Evolutionary conservation across 2,888 invertebrate genomes (phyloP), one percentile per base, ranked within the genome.

Genomic region (Diaperis boleti): DNA sequence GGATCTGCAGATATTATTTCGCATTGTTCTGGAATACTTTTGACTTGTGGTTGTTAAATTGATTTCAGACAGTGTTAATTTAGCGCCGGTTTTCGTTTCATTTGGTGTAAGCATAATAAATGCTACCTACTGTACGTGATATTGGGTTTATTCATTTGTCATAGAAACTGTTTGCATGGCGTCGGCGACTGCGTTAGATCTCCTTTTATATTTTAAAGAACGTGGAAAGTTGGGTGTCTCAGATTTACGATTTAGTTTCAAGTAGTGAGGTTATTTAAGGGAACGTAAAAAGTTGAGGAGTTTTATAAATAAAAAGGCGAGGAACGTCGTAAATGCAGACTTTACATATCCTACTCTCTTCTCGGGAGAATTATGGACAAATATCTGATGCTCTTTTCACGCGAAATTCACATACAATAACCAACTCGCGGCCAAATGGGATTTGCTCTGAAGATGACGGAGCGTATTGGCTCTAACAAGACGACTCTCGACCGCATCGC

Each of bases 291-390:
- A 55, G 13, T 17, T 55, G 39, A 35, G 22, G 35, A 55, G 42
- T 29, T 55, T 55, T 42, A 26, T 33, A 29, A 55, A 55, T 42
- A 55, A 55, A 55, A 33, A 11, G 20, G 29, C 22, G 41, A 14
- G 10, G 14, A 41, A 42, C 42, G 31, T 55, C 55, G 42, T 55
- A 55, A 55, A 55, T 55, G 15, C 31, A 37, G 42, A 17, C 42
- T 42, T 55, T 42, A 55, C 55, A 55, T 55, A 55, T 55, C 31
- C 55, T 55, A 17, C 26, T 42, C 42, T 55, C 42, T 18, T 55
- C 55, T 55, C 55, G 20, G 20, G 55, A 55, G 55, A 55, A 41
- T 55, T 42, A 55, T 55, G 55, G 55, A 42, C 55, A 55, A 55
- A 55, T 55, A 55, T 42, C 55, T 20, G 55, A 15, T 55, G 42